These are phyloP conservation scores for Exocentrus adspersus DNA, from an alignment of 2,888 invertebrate genomes.

Conservation along the genomic window DNA sequence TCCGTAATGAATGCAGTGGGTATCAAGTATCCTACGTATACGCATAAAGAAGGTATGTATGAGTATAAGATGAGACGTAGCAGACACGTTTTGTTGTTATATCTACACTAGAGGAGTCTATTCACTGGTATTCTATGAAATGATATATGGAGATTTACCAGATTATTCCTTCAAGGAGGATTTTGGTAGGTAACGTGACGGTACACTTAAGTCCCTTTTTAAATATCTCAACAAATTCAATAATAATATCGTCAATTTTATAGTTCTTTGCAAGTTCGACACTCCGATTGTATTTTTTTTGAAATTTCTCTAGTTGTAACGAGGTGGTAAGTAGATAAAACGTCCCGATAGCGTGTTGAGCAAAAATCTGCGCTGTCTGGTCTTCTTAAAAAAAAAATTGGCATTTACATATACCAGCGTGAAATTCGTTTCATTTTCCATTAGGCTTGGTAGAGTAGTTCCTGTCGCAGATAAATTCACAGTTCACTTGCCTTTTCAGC, in stretches of 20 bases:
- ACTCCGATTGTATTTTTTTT: no score
- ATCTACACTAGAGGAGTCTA: no score
- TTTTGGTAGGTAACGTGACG: no score
- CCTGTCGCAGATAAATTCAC: conserved; percentile 8
- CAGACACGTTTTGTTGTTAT: conserved; percentile 5
- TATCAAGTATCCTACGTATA: conserved; percentile 15
- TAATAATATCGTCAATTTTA: no score
- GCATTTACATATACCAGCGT: not conserved
- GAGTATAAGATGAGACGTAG: not conserved
- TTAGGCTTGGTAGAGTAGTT: conserved; percentile 3
- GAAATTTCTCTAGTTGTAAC: no score
- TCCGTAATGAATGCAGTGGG: conserved; percentile 41
- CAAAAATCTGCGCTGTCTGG: not conserved
- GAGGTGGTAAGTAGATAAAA: not conserved
- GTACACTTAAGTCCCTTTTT: no score
- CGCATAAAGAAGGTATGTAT: no score
- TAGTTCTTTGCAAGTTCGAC: no score
- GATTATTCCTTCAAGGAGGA: no score
- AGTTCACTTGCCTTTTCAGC: conserved; percentile 6
- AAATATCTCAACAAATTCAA: no score
- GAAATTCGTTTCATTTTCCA: conserved; percentile 6
- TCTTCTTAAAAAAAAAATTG: not conserved
- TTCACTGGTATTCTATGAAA: no score
- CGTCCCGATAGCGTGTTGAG: not conserved
- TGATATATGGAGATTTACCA: no score